Conservation (phyloP, 1,140 invertebrate species). For the Pseudobourletiella spinata region DNA sequence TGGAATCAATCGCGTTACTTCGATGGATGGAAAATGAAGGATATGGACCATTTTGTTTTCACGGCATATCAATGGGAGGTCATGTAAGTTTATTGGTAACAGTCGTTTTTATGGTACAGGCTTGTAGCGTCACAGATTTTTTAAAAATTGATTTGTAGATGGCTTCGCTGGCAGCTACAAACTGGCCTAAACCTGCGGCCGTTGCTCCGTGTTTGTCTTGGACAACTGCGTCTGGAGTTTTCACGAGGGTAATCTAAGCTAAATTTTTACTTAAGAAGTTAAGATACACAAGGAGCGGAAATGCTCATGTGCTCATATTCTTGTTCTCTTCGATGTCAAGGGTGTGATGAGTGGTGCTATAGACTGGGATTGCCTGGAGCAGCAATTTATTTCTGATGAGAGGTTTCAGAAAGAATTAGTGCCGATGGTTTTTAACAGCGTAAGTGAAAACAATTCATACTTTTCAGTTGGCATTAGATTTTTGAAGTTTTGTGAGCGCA, state of each 20-base stretch:
- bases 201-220: conserved; percentile 92
- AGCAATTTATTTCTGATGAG: conserved; percentile 77
- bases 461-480: not conserved
- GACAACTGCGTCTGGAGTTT: conserved; percentile 92
- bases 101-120: not conserved
- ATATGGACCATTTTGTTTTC: conserved; percentile 82
- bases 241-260: conserved; percentile 73
- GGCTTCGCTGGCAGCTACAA: conserved; percentile 90
- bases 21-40: conserved; percentile 85
- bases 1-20: conserved; percentile 84
- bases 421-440: conserved; percentile 56
- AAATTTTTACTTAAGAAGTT: too few relatives aligned
- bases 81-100: too few relatives aligned
- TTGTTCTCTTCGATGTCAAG: conserved; percentile 45
- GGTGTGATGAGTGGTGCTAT: conserved; percentile 90
- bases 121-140: too few relatives aligned
- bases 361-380: conserved; percentile 82
- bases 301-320: conserved; percentile 4
- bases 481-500: too few relatives aligned
- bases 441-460: not conserved
- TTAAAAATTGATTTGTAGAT: conserved; percentile 59
- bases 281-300: too few relatives aligned
- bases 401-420: conserved; percentile 70
- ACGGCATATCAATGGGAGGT: conserved; percentile 99
- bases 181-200: conserved; percentile 85